Percentiles rank a stretch among this genome's conserved stretches.
These are phyloP conservation scores for Cuculus canorus DNA, from an alignment of 2,797 vertebrate genomes.

Conservation along the genomic window DNA sequence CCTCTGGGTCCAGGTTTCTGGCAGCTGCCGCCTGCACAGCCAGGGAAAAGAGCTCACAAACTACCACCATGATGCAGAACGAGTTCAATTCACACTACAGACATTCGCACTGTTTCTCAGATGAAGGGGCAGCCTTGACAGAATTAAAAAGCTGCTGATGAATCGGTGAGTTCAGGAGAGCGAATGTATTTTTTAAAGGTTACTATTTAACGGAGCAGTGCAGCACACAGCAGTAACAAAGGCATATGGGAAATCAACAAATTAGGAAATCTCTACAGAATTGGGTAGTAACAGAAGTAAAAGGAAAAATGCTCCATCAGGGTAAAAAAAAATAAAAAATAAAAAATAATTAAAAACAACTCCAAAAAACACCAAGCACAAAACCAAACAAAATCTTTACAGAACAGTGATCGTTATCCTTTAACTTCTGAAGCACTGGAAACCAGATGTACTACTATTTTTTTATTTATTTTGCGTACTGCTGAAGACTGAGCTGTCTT, in stretches of 20 bases:
- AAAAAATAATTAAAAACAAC: neutral
- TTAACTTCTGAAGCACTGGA: neutral
- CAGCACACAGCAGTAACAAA: neutral
- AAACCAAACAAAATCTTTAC: neutral
- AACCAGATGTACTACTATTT: neutral
- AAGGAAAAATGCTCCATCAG: neutral
- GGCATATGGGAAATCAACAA: neutral
- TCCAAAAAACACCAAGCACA: neutral
- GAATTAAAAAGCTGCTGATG: neutral
- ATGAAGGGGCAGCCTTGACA: neutral
- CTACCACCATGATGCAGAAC: fast-evolving
- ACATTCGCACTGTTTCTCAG: neutral
- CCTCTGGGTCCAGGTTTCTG: neutral
- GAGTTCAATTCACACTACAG: neutral
- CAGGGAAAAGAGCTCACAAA: fast-evolving
- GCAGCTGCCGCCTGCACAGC: neutral
- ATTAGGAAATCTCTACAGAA: neutral
- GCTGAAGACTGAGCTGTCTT: neutral
- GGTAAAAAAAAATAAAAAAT: no score
- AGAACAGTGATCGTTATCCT: neutral
- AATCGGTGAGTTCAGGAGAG: neutral
- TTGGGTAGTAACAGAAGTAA: neutral
- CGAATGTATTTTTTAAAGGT: neutral
- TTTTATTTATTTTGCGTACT: neutral
- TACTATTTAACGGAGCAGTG: neutral